Evolutionary conservation across 30 jellyfish, hydroid and myxozoan genomes (phyloP), one percentile per base, ranked within the genome.

Genomic region (Nemopilema nomurai): DNA sequence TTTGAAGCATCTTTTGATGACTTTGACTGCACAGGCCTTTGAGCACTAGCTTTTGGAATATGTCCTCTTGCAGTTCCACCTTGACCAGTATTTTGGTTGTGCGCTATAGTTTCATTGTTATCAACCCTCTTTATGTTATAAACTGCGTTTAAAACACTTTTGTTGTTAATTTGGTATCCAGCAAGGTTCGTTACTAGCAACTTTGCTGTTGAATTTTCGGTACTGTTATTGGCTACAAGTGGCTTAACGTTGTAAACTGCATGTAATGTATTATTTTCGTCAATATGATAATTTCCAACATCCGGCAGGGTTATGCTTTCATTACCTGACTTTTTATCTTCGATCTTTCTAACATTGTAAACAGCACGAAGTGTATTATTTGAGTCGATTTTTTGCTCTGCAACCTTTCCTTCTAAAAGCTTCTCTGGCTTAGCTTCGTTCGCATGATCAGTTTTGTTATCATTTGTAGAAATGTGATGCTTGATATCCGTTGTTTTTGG

Each of bases 401-500:
- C 51, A 23, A 83, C 21, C 51, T 83, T 62, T 20, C 75, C 67
- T 31, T 21, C 7, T 30, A 49, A 31, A 1, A 78, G 26, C 67
- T 16, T 62, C 27, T 64, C 79, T 8, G 49, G 69, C 7, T 30
- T 28, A 51, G 0, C 63, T 24, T 62, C 28, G 32, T 20, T 13
- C 7, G 25, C 4, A n/a, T 74, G 70, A 66, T 78, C 28, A 1
- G 27, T n/a, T 6, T 19, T 28, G 26, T 78, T 78, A 19, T 33
- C 51, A 0, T 69, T 23, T 6, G 57, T 68, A 20, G 33, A 22
- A 49, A 78, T 78, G 51, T 78, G 87, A n/a, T 78, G 87, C 52
- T 78, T 78, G n/a, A 78, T 78, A 64, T 78, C 87, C 28, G 87
- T 78, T 28, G 87, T 78, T 52, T 78, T 69, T 0, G 87, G 87